Base-by-base conservation (phyloP, 1,140 invertebrate genomes). In the Magallana gigas region DNA sequence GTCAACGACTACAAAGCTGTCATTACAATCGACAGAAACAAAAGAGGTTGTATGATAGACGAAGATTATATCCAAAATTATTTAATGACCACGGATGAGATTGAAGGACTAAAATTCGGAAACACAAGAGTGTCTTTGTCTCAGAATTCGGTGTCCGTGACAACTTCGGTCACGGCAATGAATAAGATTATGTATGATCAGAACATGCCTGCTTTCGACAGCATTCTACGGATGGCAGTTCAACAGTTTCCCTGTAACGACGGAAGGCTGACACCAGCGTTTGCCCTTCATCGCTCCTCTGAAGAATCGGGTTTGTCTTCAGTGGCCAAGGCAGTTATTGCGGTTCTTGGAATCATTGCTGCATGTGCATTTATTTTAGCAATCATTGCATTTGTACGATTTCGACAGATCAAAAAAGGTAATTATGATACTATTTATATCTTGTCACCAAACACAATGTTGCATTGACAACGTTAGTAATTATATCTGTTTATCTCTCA, bases 111-210 rank as follows among this genome's bases (percentile, higher is more conserved):
- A 2, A 57, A 83, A 56, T 83, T 83, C 16, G 36, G 16, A 29
- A 83, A 83, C 57, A 83, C 48, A 3, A 36, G 48, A 14, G 48
- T 83, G 1, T 18, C 8, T 8, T 16, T 18, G n/a, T 57, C 81
- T 9, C 8, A 2, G 81, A 83, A 4, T 14, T 11, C 14, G 7
- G 16, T 57, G 0, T 23, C 48, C 5, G 57, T 57, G 0, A 83
- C 6, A 5, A 83, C 57, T 16, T 16, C 36, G 2, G 14, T 83
- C 0, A 83, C 57, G 81, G 56, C 48, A 5, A 83, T 83, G 81
- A 83, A 83, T 18, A 83, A 57, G 48, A 12, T 57, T 83, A 57
- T 83, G 18, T 76, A 76, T 29, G 68, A 76, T 12, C 68, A 29
- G 8, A 76, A 76, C 9, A 76, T 76, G 68, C 68, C 68, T 11